Evolutionary conservation across 2,113 vertebrate genomes (phyloP), one percentile per base, ranked within the genome.

Genomic region (Grantiella picta): DNA sequence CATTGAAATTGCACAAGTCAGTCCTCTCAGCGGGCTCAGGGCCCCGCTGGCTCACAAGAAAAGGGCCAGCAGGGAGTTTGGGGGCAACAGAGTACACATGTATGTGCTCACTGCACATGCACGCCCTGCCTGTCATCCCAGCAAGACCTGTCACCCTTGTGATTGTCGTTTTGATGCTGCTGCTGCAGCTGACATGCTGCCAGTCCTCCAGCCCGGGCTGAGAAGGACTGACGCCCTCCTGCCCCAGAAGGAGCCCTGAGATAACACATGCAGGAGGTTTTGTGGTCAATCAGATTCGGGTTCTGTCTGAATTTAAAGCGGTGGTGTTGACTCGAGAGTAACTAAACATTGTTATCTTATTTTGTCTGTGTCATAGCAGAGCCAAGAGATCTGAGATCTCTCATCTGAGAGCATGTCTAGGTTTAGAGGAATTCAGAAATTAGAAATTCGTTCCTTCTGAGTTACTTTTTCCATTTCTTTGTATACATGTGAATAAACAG

Each of bases 1-100:
- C 90, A 96, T 95, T 95, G 94, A 97, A 96, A 97, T 96, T 93
- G 68, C 90, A 85, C 86, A 93, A 96, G 93, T 94, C 95, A 95
- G 93, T 28, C 56, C 75, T 94, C 93, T 86, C 94, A 83, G 94
- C 1, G 1, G 88, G 92, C 76, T 56, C 1, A 5, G 71, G 92
- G 85, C 71, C 96, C 94, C 0, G 75, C 96, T 95, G 94, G 47
- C 71, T 95, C 92, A 75, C 92, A 96, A 94, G 93, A 97, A 97
- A 95, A 50, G 85, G 90, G 96, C 73, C 93, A 96, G 94, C 88
- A 0, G 96, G 94, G 88, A 96, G 94, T 92, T 95, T 36, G 71
- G 64, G 95, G 88, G 95, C 82, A 90, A 27, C 78, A 93, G 94
- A 94, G 94, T 92, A 96, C 87, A 88, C 93, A 96, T 90, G 90